phyloP scores from a whole-genome alignment of 2,888 invertebrate species.

The Coleophora flavipennella region DNA sequence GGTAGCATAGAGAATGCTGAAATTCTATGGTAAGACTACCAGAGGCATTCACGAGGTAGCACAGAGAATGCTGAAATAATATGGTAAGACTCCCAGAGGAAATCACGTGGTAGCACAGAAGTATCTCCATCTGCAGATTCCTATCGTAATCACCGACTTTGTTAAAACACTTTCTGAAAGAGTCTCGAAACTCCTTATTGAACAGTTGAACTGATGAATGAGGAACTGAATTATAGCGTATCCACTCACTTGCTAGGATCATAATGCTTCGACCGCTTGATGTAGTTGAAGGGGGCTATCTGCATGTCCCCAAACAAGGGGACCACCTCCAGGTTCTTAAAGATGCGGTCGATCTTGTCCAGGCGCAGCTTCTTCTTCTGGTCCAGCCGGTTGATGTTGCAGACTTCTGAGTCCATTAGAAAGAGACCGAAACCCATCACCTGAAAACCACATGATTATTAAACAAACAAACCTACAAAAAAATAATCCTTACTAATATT shows the following conservation, averaged over 20 bases:
- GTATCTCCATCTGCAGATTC: too few species aligned
- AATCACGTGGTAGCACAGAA: too few species aligned
- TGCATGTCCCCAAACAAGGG: conserved; percentile 99
- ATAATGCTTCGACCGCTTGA: conserved; percentile 93
- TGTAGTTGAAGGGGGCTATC: conserved; percentile 98
- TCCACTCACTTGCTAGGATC: conserved; percentile 82
- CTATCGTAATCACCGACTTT: too few species aligned
- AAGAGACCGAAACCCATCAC: conserved; percentile 97
- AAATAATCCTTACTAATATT: too few species aligned
- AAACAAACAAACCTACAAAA: conserved; percentile 1
- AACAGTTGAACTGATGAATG: too few species aligned
- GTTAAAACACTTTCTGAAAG: too few species aligned
- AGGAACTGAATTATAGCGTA: neutral
- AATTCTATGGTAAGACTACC: too few species aligned
- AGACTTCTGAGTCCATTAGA: conserved; percentile 94
- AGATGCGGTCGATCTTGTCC: conserved; percentile 95
- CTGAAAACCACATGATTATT: conserved; percentile 23
- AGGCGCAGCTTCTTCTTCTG: conserved; percentile 96
- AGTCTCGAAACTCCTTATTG: too few species aligned
- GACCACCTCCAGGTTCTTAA: conserved; percentile 93
- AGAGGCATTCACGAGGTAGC: too few species aligned
- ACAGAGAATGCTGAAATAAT: too few species aligned
- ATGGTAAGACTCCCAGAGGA: too few species aligned
- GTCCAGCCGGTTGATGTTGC: conserved; percentile 95
- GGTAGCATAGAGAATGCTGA: too few species aligned